Percentiles rank a stretch among this genome's conserved stretches.
phyloP scores from a whole-genome alignment of 2,113 vertebrate species.

The Chiloscyllium plagiosum region DNA sequence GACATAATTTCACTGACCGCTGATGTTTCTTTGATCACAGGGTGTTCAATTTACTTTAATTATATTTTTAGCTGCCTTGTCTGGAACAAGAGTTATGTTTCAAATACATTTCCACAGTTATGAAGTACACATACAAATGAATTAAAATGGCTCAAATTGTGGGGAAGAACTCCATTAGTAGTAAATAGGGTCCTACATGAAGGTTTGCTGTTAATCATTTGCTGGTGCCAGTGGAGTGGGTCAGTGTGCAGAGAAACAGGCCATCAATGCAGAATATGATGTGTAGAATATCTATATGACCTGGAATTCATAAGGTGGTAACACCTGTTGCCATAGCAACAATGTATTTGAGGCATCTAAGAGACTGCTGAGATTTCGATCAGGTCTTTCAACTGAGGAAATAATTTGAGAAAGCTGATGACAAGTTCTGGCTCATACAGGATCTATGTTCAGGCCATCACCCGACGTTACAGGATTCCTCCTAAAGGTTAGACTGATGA shows the following conservation, averaged over 20 bases:
- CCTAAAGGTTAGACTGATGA: constrained; percentile 26
- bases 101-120: background rate
- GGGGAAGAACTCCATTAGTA: constrained; percentile 22
- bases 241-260: constrained; percentile 59
- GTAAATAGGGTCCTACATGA: constrained; percentile 25
- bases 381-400: constrained; percentile 67
- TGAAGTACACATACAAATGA: background rate
- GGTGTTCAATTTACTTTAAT: background rate
- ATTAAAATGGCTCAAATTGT: constrained; percentile 15
- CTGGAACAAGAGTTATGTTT: background rate
- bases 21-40: background rate
- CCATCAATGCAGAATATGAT: constrained; percentile 52
- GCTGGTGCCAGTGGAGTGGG: constrained; percentile 48
- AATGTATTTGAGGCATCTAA: constrained; percentile 67
- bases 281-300: constrained; percentile 60
- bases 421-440: constrained; percentile 60
- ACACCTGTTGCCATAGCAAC: constrained; percentile 79
- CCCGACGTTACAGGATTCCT: constrained; percentile 7
- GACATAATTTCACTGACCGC: background rate
- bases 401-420: constrained; percentile 69
- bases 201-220: constrained; percentile 46
- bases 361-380: constrained; percentile 58
- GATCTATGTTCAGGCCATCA: constrained; percentile 46
- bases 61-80: background rate
- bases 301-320: constrained; percentile 70